Base-by-base conservation (phyloP, 1,140 invertebrate genomes). In the Caenorhabditis elegans region DNA sequence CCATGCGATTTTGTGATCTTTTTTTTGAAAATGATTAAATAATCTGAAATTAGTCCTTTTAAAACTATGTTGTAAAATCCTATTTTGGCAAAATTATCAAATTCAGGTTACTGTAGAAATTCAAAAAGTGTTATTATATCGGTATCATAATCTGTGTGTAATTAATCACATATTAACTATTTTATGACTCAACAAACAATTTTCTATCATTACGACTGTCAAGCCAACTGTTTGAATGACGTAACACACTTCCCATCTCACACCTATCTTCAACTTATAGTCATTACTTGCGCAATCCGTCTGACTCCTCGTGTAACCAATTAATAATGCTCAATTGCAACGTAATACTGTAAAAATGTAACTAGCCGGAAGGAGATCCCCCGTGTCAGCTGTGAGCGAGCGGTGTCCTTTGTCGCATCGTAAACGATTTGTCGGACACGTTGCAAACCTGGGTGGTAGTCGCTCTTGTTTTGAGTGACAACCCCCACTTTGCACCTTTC, bases 371-470 rank as follows among this genome's bases (percentile, higher is more conserved):
- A 70, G 34, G 24, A 36, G 6, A 28, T 3, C 26, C 3, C 3
- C 3, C 13, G 31, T 19, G 60, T 19, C 60, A 70, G 34, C 53
- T 60, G 53, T 34, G 5, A 24, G 17, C 24, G 60, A 31, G 60
- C 60, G 60, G 60, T 39, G 34, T 70, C 34, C 60, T 70, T 70
- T 70, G 60, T 70, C 34, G 15, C 60, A 70, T 70, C 31, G 60
- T 70, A 70, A 70, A 70, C 60, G 60, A 70, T 70, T 70, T 70
- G 60, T 70, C 60, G 60, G 60, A 70, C 60, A 70, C 31, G 60
- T 19, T 60, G 11, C 26, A 60, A 13, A 31, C 11, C 22, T 17
- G 6, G 28, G 60, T 39, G 28, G n/a, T 34, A 11, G 3, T 31
- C 60, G 39, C 39, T 43, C 39, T 70, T 70, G 60, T 70, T 70